Percentiles rank a stretch among this genome's conserved stretches.
Evolutionary conservation across 2,888 invertebrate genomes (phyloP).

Genomic region (Ypsolopha sequella): DNA sequence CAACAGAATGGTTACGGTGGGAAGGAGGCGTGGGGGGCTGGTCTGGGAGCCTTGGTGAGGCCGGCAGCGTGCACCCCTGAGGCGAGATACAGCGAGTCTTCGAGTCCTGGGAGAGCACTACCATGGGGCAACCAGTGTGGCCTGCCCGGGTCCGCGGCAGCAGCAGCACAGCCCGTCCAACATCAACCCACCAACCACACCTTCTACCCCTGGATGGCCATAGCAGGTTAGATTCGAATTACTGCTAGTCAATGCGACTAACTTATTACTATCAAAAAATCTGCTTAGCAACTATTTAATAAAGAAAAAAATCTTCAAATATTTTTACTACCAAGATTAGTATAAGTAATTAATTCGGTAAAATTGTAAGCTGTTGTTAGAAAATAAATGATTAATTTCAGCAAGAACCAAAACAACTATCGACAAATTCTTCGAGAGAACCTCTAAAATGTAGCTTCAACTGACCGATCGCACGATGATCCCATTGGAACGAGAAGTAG

Average conservation of each 20-base stretch:
- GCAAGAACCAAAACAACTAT: background rate
- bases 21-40: constrained; percentile 79
- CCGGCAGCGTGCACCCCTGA: constrained; percentile 93
- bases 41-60: constrained; percentile 78
- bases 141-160: constrained; percentile 84
- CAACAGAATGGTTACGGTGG: constrained; percentile 79
- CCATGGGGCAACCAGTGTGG: constrained; percentile 93
- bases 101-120: constrained; percentile 81
- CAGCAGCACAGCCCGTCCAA: constrained; percentile 86
- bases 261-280: no score
- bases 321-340: no score
- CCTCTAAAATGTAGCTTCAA: constrained; percentile 8
- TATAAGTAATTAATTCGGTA: no score
- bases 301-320: no score
- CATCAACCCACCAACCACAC: constrained; percentile 93
- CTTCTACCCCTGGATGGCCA: constrained; percentile 99
- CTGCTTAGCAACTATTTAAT: no score
- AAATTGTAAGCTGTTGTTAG: background rate
- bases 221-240: constrained; percentile 85
- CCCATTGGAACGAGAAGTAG: background rate
- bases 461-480: constrained; percentile 1
- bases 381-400: background rate
- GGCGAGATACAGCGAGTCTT: constrained; percentile 87
- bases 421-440: background rate
- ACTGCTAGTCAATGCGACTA: no score